Base-by-base conservation (phyloP, 1,140 invertebrate species). In the Cyrtorhinus lividipennis region DNA sequence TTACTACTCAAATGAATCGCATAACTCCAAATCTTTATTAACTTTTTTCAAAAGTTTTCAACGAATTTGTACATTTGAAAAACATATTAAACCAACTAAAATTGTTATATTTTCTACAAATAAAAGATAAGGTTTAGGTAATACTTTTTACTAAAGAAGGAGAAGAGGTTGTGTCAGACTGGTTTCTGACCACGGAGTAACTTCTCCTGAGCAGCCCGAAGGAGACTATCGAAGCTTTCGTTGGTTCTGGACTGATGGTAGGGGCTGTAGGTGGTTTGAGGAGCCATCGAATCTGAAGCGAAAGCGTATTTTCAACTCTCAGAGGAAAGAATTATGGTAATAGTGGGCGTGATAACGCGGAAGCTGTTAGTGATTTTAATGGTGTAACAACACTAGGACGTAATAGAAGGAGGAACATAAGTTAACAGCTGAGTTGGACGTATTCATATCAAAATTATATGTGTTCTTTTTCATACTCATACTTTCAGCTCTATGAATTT, bases 121-220 rank as follows among this genome's bases (percentile, higher is more conserved):
- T 13, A 53, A 53, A 53, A n/a, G n/a, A n/a, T n/a, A n/a, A 5
- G 5, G 48, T 53, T 10, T 15, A 12, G 3, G 18, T 53, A 53
- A 53, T 53, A 53, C 48, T 53, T 53, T 53, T 20, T 53, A 53
- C 48, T 53, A 53, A 53, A 13, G 5, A 53, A 13, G 5, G 20
- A 15, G 5, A 53, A 53, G 10, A 10, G 48, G n/a, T n/a, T n/a
- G 48, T 53, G 48, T 53, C 48, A 53, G 20, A 53, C 48, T 10
- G 10, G 10, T 67, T 76, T 75, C 20, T 68, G 48, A 20, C 48
- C 20, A 22, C 48, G 48, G 5, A 53, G 70, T 45, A 76, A 63
- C 62, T 73, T 73, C 10, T 73, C 74, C 69, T 76, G 70, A 24
- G 73, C 73, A 70, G 76, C 71, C 59, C 75, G 71, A 24, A 77